A percentile compares a stretch with the other conserved stretches of the same genome.
These are phyloP conservation scores for Pipa parva DNA, from an alignment of 2,113 vertebrate genomes.

Conservation along the genomic window DNA sequence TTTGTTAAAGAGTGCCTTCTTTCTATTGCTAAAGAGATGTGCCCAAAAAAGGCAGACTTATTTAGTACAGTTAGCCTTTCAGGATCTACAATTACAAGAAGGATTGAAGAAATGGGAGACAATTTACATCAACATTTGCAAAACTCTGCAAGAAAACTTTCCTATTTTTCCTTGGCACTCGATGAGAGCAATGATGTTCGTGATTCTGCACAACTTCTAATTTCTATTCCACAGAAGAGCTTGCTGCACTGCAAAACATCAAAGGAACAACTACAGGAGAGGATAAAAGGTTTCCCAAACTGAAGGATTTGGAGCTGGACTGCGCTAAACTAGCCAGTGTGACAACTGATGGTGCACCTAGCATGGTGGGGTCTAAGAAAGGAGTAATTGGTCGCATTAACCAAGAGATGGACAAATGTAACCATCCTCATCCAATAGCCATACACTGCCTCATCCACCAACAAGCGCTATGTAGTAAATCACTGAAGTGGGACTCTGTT, in stretches of 20 bases:
- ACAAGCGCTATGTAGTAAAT: too few relatives aligned
- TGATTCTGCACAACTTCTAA: constrained; percentile 28
- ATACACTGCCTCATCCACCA: too few relatives aligned
- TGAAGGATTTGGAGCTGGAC: constrained; percentile 9
- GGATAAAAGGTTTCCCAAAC: constrained; percentile 10
- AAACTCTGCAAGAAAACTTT: constrained; percentile 29
- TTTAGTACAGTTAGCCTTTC: constrained; percentile 10
- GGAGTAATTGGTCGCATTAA: constrained; percentile 2
- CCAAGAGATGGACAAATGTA: constrained; percentile 10
- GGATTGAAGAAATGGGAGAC: constrained; percentile 16
- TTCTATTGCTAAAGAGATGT: background rate
- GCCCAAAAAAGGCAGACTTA: constrained; percentile 3
- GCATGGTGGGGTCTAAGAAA: constrained; percentile 13
- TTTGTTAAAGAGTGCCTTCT: background rate
- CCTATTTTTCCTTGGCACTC: constrained; percentile 10
- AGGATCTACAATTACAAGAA: constrained; percentile 5
- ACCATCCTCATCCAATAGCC: background rate
- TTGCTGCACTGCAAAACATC: background rate
- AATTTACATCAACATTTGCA: constrained; percentile 5
- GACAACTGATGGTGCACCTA: constrained; percentile 18
- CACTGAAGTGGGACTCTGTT: constrained; percentile 4
- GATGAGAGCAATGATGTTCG: constrained; percentile 33
- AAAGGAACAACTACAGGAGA: constrained; percentile 18
- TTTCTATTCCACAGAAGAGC: constrained; percentile 10
- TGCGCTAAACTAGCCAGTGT: constrained; percentile 10